Conservation (phyloP, 2,113 vertebrate species). For the Athene cunicularia region DNA sequence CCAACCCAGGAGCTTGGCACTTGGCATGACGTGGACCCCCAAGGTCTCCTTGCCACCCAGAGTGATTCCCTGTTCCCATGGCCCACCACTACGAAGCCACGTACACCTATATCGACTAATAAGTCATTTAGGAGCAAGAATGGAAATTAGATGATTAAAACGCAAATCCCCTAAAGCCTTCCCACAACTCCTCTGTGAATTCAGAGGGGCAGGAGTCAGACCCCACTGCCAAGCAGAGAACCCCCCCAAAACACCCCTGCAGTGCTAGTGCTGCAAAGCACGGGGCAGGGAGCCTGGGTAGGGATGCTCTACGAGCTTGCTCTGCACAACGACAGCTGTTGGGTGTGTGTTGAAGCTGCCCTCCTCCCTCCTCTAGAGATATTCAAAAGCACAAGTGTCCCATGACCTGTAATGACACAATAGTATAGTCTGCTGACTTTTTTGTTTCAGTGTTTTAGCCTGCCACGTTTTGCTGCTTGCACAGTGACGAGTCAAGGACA, state of each 20-base stretch:
- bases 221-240: not conserved
- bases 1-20: not conserved
- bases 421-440: not conserved
- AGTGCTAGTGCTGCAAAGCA: not conserved
- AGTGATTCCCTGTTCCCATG: not conserved
- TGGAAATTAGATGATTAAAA: not conserved
- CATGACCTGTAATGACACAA: not conserved
- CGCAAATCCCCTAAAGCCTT: not conserved
- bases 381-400: not conserved
- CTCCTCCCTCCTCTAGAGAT: not conserved
- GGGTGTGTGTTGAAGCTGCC: not conserved
- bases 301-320: not conserved
- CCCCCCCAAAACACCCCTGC: not conserved
- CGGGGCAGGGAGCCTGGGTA: not conserved
- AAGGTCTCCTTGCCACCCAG: not conserved
- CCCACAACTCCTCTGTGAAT: not conserved
- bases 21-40: not conserved
- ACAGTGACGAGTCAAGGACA: not conserved
- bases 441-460: not conserved
- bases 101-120: fast-evolving
- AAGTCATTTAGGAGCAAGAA: not conserved
- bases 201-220: not conserved
- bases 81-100: not conserved
- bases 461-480: not conserved
- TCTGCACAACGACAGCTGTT: not conserved